phyloP scores from a whole-genome alignment of 1,140 invertebrate genomes.

The Galendromus occidentalis region DNA sequence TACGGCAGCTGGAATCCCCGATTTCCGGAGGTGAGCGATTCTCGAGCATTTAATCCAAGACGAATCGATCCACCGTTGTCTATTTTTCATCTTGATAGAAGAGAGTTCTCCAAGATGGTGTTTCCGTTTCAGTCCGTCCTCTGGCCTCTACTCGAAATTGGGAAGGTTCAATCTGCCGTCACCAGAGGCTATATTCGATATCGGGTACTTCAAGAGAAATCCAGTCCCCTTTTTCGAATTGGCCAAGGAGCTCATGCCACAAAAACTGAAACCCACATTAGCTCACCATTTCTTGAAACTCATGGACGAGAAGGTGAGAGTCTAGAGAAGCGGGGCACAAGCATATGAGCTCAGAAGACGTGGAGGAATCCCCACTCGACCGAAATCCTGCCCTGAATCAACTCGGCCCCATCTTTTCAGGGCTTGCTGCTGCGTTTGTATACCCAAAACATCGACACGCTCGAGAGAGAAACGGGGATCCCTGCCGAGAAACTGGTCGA shows the following conservation, averaged over 20 bases:
- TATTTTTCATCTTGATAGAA: too few relatives aligned
- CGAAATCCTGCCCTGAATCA: too few relatives aligned
- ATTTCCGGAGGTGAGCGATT: slow-evolving; percentile 44
- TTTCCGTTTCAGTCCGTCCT: slow-evolving; percentile 40
- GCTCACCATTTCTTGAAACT: slow-evolving; percentile 63
- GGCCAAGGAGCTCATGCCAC: slow-evolving; percentile 65
- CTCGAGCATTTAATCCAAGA: too few relatives aligned
- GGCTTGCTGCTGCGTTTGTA: neutral
- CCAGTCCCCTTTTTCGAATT: slow-evolving; percentile 66
- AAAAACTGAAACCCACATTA: slow-evolving; percentile 48
- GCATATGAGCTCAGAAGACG: too few relatives aligned
- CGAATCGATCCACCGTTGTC: too few relatives aligned
- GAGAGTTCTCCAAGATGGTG: too few relatives aligned
- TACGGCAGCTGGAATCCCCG: slow-evolving; percentile 76
- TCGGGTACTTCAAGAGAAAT: slow-evolving; percentile 47
- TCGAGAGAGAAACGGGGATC: slow-evolving; percentile 69
- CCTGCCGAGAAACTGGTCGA: slow-evolving; percentile 66
- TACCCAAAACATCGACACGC: slow-evolving; percentile 71
- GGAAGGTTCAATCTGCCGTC: slow-evolving; percentile 74
- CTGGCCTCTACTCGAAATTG: slow-evolving; percentile 77
- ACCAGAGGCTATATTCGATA: slow-evolving; percentile 87
- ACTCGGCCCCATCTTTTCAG: neutral
- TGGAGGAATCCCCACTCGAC: too few relatives aligned
- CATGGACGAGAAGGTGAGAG: slow-evolving; percentile 47
- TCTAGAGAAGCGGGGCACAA: neutral